A percentile compares a stretch with the other conserved stretches of the same genome.
Evolutionary conservation across 2,888 invertebrate genomes (phyloP).

Genomic region (Timandra comae): DNA sequence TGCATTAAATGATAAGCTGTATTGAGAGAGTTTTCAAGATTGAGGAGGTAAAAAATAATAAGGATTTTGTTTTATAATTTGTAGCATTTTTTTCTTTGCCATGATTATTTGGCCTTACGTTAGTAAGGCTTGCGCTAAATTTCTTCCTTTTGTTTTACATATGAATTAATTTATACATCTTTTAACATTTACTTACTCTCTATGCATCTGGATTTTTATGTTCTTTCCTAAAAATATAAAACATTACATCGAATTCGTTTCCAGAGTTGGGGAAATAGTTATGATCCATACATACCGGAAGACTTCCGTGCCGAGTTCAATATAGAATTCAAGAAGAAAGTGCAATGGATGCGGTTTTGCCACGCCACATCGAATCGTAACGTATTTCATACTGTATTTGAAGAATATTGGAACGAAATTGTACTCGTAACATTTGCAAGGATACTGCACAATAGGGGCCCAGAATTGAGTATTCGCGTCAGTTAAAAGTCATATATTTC

Average conservation of each 20-base stretch:
- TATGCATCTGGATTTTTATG: too few relatives aligned
- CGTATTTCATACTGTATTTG: slow-evolving; percentile 42
- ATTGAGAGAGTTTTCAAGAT: too few relatives aligned
- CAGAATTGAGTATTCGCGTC: slow-evolving; percentile 32
- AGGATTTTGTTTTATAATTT: too few relatives aligned
- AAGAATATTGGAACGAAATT: slow-evolving; percentile 46
- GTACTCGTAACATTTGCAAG: slow-evolving; percentile 30
- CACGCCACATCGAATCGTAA: slow-evolving; percentile 39
- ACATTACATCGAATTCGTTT: slow-evolving; percentile 12
- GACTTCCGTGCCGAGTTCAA: slow-evolving; percentile 31
- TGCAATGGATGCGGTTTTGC: slow-evolving; percentile 50
- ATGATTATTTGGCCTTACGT: too few relatives aligned
- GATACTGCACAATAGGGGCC: slow-evolving; percentile 23
- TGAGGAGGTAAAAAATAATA: too few relatives aligned
- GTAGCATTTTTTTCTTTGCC: too few relatives aligned
- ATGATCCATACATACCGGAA: slow-evolving; percentile 38
- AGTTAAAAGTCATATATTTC: slow-evolving; percentile 31
- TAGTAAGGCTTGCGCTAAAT: too few relatives aligned
- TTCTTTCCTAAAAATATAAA: too few relatives aligned
- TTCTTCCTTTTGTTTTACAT: too few relatives aligned
- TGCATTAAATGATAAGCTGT: too few relatives aligned
- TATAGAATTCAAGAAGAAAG: slow-evolving; percentile 39
- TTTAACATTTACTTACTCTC: too few relatives aligned
- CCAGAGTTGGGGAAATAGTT: slow-evolving; percentile 30
- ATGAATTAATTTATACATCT: too few relatives aligned